Conservation (phyloP, 2,113 vertebrate species). For the Muntiacus muntjak region DNA sequence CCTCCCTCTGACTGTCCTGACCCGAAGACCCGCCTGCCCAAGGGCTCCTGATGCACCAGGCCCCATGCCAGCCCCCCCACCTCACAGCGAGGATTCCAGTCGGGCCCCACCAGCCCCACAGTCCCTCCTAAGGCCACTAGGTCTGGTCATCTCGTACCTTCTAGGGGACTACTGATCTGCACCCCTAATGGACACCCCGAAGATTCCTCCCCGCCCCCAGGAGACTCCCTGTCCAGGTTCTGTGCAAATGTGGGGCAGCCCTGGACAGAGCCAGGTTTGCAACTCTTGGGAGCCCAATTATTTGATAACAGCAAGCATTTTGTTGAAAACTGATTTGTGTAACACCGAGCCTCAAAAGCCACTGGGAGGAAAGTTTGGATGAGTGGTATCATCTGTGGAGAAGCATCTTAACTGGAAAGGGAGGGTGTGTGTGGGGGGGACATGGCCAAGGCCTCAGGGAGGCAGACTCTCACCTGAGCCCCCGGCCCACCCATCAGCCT, state of each 20-base stretch:
- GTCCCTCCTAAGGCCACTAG: not conserved
- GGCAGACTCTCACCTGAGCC: too few species aligned
- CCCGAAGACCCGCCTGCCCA: not conserved
- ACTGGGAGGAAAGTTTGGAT: not conserved
- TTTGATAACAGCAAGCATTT: not conserved
- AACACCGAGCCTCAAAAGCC: not conserved
- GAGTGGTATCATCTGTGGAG: not conserved
- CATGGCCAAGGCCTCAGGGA: not conserved
- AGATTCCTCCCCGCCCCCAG: not conserved
- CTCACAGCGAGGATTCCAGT: not conserved
- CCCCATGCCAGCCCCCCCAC: not conserved
- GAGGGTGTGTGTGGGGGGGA: not conserved
- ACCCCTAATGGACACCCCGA: not conserved
- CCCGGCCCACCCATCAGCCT: accelerated
- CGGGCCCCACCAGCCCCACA: not conserved
- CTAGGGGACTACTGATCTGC: not conserved
- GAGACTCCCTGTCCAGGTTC: not conserved
- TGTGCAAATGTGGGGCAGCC: not conserved
- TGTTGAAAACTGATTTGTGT: not conserved
- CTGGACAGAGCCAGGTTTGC: not conserved
- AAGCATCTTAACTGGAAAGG: not conserved
- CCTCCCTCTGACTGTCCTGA: not conserved
- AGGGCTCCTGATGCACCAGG: not conserved
- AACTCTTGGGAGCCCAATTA: not conserved
- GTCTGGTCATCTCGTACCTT: not conserved